Evolutionary conservation across 2,113 vertebrate genomes (phyloP), one percentile per base, ranked within the genome.

Genomic region (Lepidiolamprologus cunningtoni): DNA sequence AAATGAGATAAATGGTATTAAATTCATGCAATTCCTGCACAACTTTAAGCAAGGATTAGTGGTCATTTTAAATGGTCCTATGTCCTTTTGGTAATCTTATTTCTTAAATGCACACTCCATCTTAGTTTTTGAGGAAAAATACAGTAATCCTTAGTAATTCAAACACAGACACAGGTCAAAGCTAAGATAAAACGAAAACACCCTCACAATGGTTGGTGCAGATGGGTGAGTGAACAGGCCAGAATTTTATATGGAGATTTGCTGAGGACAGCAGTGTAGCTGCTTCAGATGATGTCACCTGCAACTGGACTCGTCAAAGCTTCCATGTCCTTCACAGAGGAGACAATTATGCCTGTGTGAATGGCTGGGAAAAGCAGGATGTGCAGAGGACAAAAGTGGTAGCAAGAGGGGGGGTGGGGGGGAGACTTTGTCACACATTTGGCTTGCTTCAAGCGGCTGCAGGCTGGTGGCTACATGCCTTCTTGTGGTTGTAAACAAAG

Each of bases 261-360:
- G 89, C 88, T 85, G 91, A 93, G 84, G 61, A 85, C 82, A 84
- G 86, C 82, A 81, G 90, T 9, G 50, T 23, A 54, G 86, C 82
- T 52, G 45, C 68, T 81, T 12, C 8, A 80, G 82, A 87, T 89
- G 83, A 90, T 28, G 80, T 91, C 90, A 87, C 82, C 88, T 78
- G 78, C 73, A 26, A 10, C 76, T 5, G 71, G 3, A 61, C 83
- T 84, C 33, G 26, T 19, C 8, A 28, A 66, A 17, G 45, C 54
- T 83, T 79, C 54, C 14, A 79, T 10, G 71, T 81, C 87, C 85
- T 83, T 89, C 82, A 88, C 8, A 26, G n/a, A 73, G 50, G 82
- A 73, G 55, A 58, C 26, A 14, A 28, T 12, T 52, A 52, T 7
- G 26, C 13, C 26, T 17, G 10, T 35, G 14, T 50, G 80, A 84